Percentiles rank a stretch among this genome's conserved stretches.
These are phyloP conservation scores for Andricus grossulariae DNA, from an alignment of 1,140 invertebrate species.

Conservation along the genomic window DNA sequence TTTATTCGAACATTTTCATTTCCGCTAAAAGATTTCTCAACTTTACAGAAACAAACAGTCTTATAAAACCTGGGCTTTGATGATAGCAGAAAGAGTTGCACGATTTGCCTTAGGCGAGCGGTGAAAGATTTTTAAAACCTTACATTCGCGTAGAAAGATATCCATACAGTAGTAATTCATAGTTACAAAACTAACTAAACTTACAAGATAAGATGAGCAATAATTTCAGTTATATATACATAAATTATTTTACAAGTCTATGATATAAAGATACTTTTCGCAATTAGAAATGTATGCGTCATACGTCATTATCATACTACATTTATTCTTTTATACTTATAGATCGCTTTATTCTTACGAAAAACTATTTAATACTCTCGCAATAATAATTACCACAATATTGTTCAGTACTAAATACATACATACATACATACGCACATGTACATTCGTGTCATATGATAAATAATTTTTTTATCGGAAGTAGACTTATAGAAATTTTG, in stretches of 20 bases:
- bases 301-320: constrained; percentile 16
- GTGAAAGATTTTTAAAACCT: constrained; percentile 10
- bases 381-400: background rate
- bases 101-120: constrained; percentile 21
- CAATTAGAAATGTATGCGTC: constrained; percentile 51
- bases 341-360: background rate
- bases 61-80: constrained; percentile 24
- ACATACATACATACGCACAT: background rate
- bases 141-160: constrained; percentile 30
- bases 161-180: constrained; percentile 59
- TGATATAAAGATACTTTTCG: constrained; percentile 65
- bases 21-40: constrained; percentile 28
- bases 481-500: background rate
- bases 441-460: background rate
- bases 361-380: background rate
- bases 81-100: constrained; percentile 22
- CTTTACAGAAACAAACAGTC: constrained; percentile 30
- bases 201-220: constrained; percentile 74
- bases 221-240: constrained; percentile 76
- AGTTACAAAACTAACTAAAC: constrained; percentile 75
- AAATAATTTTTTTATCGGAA: background rate
- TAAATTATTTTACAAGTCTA: constrained; percentile 72
- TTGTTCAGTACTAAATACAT: background rate
- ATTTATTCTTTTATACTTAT: background rate
- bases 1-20: constrained; percentile 30